Percentiles rank a stretch among this genome's conserved stretches.
Evolutionary conservation across 2,113 vertebrate genomes (phyloP).

Genomic region (Chaetodon auriga): DNA sequence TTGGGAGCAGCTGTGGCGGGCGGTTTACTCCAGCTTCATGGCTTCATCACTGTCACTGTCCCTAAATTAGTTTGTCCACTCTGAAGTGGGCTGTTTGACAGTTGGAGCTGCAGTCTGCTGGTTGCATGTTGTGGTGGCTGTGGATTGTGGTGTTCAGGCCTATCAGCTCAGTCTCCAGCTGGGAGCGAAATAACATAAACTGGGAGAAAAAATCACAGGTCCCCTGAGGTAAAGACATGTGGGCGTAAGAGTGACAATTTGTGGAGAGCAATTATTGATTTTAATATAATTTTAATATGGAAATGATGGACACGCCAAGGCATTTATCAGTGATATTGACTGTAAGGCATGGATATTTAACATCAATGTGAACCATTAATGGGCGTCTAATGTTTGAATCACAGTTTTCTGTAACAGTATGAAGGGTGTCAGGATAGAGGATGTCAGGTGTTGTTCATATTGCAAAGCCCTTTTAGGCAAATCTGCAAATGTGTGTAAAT

Average conservation of each 20-base stretch:
- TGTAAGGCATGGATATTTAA: constrained; percentile 3
- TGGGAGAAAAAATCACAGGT: constrained; percentile 12
- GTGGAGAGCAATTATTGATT: constrained; percentile 13
- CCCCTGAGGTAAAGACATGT: constrained; percentile 7
- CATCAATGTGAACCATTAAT: background rate
- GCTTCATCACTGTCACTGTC: constrained; percentile 47
- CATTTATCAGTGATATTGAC: background rate
- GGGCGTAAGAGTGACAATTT: background rate
- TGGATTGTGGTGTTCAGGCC: constrained; percentile 32
- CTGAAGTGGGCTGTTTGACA: constrained; percentile 24
- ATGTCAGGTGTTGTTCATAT: background rate
- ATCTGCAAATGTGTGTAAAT: background rate
- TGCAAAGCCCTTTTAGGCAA: background rate
- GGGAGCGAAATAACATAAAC: background rate
- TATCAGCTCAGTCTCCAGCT: constrained; percentile 29
- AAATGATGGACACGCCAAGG: constrained; percentile 9
- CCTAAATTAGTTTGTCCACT: constrained; percentile 44
- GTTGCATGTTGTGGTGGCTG: constrained; percentile 5
- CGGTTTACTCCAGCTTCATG: constrained; percentile 12
- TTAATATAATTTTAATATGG: constrained; percentile 16
- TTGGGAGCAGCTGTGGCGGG: constrained; percentile 34
- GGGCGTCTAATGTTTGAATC: background rate
- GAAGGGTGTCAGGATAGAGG: background rate
- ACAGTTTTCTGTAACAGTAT: background rate
- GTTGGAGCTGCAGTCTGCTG: constrained; percentile 22